A percentile compares a stretch with the other conserved stretches of the same genome.
Conservation (phyloP, 2,113 vertebrate genomes). For the Bubalus kerabau region DNA sequence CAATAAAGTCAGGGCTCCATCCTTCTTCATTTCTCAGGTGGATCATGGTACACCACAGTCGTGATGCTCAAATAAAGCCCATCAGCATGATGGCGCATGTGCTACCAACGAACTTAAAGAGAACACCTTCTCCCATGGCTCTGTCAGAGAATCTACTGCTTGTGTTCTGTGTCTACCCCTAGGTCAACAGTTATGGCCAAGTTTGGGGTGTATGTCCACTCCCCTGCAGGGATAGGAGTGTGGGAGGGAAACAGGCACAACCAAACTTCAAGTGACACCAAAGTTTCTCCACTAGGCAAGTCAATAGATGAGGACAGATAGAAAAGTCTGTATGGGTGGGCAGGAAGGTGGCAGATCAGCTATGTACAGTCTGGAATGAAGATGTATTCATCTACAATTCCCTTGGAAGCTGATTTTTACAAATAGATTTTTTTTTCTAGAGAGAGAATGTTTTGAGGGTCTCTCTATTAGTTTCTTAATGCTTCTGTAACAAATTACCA, state of each 20-base stretch:
- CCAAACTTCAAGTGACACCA: neutral
- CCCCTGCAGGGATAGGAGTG: neutral
- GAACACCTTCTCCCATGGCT: neutral
- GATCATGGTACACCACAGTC: neutral
- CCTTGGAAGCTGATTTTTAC: neutral
- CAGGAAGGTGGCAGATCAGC: neutral
- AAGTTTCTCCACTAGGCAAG: neutral
- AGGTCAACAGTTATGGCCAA: neutral
- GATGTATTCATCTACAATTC: neutral
- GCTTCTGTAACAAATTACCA: neutral
- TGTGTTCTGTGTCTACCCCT: neutral
- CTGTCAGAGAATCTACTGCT: neutral
- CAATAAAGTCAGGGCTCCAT: neutral
- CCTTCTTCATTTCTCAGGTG: neutral
- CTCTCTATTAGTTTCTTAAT: neutral
- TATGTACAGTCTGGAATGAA: neutral
- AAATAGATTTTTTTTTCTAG: neutral
- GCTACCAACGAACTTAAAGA: neutral
- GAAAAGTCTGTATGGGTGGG: neutral
- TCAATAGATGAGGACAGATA: neutral
- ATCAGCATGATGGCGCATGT: neutral
- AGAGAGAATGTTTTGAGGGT: neutral
- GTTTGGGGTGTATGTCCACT: neutral
- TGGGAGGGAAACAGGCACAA: neutral
- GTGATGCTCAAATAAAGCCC: neutral